Evolutionary conservation across 2,888 invertebrate species (phyloP), one percentile per base, ranked within the genome.

Genomic region (Agrotis ipsilon): DNA sequence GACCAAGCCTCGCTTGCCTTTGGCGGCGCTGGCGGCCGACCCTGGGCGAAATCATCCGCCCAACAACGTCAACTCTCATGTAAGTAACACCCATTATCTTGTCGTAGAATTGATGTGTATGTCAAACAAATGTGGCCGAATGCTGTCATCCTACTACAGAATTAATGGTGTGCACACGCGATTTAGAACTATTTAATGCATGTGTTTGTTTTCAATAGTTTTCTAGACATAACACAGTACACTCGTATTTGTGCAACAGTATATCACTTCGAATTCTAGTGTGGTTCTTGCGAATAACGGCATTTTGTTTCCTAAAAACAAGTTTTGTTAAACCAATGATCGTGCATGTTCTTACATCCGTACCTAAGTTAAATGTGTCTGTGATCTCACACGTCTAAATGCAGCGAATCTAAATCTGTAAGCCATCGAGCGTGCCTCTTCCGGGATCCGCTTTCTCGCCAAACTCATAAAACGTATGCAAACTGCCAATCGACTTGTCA

Each of bases 41-140:
- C 87, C 94, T 64, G 89, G 92, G 82, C 93, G 96, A 81, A 94
- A 92, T 87, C 95, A 95, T 91, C 93, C 95, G 86, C 92, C 95
- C 90, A 94, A 94, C 92, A 96, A 94, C 84, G 96, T 95, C 91
- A 96, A 95, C 92, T 93, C 95, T 87, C 95, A 95, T 91, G 96
- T 96, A 90, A 95, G 96, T 94, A 77, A 43, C 52, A 67, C 73
- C 51, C 57, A 68, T 70, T 65, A 66, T 62, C 62, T 65, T 52
- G 61, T 68, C 65, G n/a, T 51, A 48, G 43, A 46, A 3, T n/a
- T 63, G 58, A 75, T 59, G 55, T 66, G 24, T 64, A 57, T 64
- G 55, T 67, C 66, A 81, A 71, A 72, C 59, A 78, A 63, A 72
- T 72, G 18, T 45, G 24, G 51, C 55, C 60, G 59, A 54, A 55